Evolutionary conservation across 2,797 vertebrate genomes (phyloP).

Genomic region (Aythya fuligula): DNA sequence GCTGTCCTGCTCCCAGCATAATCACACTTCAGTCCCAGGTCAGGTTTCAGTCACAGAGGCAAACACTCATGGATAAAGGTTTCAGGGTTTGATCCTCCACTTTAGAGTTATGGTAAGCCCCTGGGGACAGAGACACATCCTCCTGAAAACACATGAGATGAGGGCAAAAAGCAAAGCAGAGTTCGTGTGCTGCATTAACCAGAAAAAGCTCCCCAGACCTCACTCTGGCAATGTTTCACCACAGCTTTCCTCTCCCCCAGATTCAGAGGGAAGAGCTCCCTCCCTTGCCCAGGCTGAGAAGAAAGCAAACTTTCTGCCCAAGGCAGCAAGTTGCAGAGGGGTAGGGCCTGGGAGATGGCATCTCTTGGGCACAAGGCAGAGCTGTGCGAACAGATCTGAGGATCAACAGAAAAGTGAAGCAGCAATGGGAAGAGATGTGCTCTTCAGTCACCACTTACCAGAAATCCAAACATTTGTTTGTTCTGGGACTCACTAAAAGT

Average conservation of each 20-base stretch:
- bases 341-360: no score
- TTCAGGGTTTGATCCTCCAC: background rate
- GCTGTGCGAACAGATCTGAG: background rate
- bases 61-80: fast-evolving
- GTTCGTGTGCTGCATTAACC: fast-evolving
- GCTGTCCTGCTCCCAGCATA: background rate
- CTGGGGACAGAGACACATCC: background rate
- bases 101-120: background rate
- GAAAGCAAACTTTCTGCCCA: background rate
- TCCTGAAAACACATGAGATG: background rate
- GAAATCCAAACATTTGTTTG: fast-evolving
- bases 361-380: background rate
- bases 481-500: background rate
- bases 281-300: fast-evolving
- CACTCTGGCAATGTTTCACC: fast-evolving
- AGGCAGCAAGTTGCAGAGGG: background rate
- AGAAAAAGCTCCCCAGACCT: fast-evolving
- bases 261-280: background rate
- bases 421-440: background rate
- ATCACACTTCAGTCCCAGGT: background rate
- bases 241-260: background rate
- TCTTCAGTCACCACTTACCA: background rate
- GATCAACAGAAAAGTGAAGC: background rate
- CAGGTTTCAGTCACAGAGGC: background rate
- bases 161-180: fast-evolving